These are phyloP conservation scores for Archips crataeganus DNA, from an alignment of 2,888 invertebrate species.

Conservation along the genomic window DNA sequence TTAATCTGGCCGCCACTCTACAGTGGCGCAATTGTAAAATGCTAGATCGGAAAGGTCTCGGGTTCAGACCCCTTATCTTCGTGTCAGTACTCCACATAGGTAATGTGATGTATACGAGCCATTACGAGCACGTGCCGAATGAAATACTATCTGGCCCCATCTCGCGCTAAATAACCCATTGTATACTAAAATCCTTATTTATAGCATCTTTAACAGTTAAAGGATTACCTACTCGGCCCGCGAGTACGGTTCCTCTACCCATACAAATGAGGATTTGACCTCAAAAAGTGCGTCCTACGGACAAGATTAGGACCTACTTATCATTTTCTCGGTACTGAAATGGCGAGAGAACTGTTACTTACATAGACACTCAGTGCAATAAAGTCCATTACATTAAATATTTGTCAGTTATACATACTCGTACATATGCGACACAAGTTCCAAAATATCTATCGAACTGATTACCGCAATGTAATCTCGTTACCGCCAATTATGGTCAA, in stretches of 20 bases:
- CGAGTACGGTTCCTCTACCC: slow-evolving; percentile 23
- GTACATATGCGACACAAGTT: neutral
- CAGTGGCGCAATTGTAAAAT: slow-evolving; percentile 82
- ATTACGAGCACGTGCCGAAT: slow-evolving; percentile 64
- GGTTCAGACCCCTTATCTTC: slow-evolving; percentile 77
- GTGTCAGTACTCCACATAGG: slow-evolving; percentile 70
- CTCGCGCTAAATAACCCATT: slow-evolving; percentile 32
- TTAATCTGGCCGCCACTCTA: slow-evolving; percentile 52
- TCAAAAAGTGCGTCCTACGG: slow-evolving; percentile 29
- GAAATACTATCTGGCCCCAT: slow-evolving; percentile 44
- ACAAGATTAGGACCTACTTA: slow-evolving; percentile 6
- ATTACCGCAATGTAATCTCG: slow-evolving; percentile 23
- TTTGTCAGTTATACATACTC: neutral
- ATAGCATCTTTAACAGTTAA: slow-evolving; percentile 30
- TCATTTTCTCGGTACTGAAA: slow-evolving; percentile 10
- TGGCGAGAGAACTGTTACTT: neutral
- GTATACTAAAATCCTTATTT: slow-evolving; percentile 38
- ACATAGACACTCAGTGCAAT: neutral
- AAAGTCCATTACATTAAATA: slow-evolving; percentile 9
- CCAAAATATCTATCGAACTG: slow-evolving; percentile 17
- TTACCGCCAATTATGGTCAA: slow-evolving; percentile 33
- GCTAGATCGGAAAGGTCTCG: slow-evolving; percentile 79
- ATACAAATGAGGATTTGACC: slow-evolving; percentile 17
- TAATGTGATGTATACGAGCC: slow-evolving; percentile 61
- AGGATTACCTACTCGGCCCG: slow-evolving; percentile 21